A percentile compares a stretch with the other conserved stretches of the same genome.
These are phyloP conservation scores for Furcifer pardalis DNA, from an alignment of 2,797 vertebrate species.

Conservation along the genomic window DNA sequence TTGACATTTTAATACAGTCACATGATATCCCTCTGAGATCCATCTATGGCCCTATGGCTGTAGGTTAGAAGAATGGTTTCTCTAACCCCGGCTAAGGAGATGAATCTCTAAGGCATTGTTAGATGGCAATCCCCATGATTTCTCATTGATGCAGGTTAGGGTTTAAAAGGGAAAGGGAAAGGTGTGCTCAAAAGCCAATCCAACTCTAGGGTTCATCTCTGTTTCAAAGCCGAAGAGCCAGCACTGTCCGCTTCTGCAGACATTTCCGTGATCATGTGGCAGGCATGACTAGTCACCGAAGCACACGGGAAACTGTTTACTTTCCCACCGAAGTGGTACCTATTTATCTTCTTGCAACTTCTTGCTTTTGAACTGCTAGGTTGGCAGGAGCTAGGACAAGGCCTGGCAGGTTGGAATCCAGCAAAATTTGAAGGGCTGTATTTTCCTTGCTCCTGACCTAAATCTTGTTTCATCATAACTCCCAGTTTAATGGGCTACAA, in stretches of 20 bases:
- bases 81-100: neutral
- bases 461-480: neutral
- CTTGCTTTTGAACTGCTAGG: no score
- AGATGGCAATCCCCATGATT: neutral
- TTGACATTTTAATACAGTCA: neutral
- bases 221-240: no score
- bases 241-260: no score
- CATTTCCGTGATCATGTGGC: no score
- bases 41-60: neutral
- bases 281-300: no score
- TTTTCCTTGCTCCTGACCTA: neutral
- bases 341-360: no score
- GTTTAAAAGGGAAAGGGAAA: no score
- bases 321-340: no score
- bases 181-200: no score
- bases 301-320: no score
- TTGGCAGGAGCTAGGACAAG: no score
- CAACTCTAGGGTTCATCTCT: no score
- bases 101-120: neutral
- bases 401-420: neutral
- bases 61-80: neutral
- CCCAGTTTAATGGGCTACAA: neutral
- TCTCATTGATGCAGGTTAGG: neutral
- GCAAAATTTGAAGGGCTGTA: neutral
- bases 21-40: neutral